A percentile compares a stretch with the other conserved stretches of the same genome.
These are phyloP conservation scores for Metalampra italica DNA, from an alignment of 2,888 invertebrate genomes.

Conservation along the genomic window DNA sequence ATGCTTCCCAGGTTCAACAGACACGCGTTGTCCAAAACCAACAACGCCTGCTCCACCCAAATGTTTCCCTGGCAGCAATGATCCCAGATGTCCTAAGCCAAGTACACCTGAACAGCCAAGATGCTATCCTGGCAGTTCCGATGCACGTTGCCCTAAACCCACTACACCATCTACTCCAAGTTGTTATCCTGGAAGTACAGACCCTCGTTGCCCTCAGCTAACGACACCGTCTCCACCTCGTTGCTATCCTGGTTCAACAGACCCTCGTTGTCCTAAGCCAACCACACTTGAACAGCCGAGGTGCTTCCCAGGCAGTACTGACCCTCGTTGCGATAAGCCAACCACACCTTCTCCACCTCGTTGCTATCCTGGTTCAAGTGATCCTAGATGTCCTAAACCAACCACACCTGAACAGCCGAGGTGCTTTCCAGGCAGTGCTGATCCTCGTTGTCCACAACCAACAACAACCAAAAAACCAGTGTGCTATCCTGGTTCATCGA, in stretches of 20 bases:
- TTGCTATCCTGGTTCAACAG: conserved; percentile 26
- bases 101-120: conserved; percentile 22
- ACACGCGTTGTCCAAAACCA: conserved; percentile 26
- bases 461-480: conserved; percentile 15
- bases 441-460: conserved; percentile 35
- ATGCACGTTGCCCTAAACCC: conserved; percentile 22
- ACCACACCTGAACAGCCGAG: conserved; percentile 19
- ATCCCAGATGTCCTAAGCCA: conserved; percentile 26
- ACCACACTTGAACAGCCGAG: conserved; percentile 28
- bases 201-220: conserved; percentile 21
- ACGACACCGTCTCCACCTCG: conserved; percentile 22
- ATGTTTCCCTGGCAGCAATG: conserved; percentile 32
- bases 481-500: conserved; percentile 39
- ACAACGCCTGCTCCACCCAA: conserved; percentile 22
- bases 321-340: conserved; percentile 38
- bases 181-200: conserved; percentile 22
- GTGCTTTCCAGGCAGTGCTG: conserved; percentile 21
- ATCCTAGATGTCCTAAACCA: conserved; percentile 33
- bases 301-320: conserved; percentile 29
- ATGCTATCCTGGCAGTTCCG: conserved; percentile 29
- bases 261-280: conserved; percentile 33
- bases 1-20: conserved; percentile 8
- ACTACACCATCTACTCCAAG: conserved; percentile 19
- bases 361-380: conserved; percentile 30
- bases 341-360: conserved; percentile 29